Evolutionary conservation across 2,797 vertebrate species (phyloP), one percentile per base, ranked within the genome.

Genomic region (Acomys russatus): DNA sequence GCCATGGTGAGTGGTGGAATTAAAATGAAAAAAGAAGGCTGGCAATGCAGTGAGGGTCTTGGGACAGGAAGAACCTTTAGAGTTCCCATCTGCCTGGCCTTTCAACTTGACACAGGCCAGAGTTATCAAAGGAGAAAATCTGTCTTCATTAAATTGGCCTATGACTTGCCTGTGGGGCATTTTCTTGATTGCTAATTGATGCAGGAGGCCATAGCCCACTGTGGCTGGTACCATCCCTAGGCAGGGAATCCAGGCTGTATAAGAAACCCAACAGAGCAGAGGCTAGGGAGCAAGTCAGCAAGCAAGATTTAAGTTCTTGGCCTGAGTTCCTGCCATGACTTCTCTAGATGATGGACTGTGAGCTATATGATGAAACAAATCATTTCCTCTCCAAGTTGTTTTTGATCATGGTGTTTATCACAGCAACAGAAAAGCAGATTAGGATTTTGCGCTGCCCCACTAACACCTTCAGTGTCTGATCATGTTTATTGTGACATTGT

Each of bases 21-120:
- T 88, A 79, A 82, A 64, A 83, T 51, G 22, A 83, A 70, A 9
- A 68, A 80, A 63, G 64, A 84, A 87, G 30, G 63, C 22, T 51
- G 18, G 17, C 8, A 56, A 54, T 56, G n/a, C 38, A 35, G 51
- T 30, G 10, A 83, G 20, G 1, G 71, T 84, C 51, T 25, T n/a
- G 54, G 70, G 33, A 3, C 51, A 68, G 86, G 33, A 61, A 11
- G 3, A 25, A 17, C 11, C 6, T 63, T 12, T 14, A 22, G 78
- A 18, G 33, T 51, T 51, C 5, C 8, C 0, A 0, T 10, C 15
- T 33, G 3, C 6, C n/a, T 8, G 6, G 44, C 30, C 54, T 71
- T 11, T 28, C 44, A 66, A 3, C n/a, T 38, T 35, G 79, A 38
- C 54, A 61, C 56, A 82, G 33, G 22, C 22, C 56, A 61, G 79